Percentiles rank a stretch among this genome's conserved stretches.
Conservation (phyloP, 1,140 invertebrate genomes). For the Adelges cooleyi region DNA sequence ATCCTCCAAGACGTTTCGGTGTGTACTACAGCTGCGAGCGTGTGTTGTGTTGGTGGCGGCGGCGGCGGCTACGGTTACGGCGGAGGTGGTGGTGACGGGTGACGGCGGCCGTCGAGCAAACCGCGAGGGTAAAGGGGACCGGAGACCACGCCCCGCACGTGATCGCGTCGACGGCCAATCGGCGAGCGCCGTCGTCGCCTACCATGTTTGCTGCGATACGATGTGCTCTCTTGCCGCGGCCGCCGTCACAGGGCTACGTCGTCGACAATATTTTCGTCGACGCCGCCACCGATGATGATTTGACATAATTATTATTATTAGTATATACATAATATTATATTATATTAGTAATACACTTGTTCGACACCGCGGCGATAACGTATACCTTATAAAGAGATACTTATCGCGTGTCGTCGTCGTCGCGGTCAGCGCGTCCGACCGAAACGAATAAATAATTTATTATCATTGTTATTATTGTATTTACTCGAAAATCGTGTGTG, state of each 20-base stretch:
- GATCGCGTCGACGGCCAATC: conserved; percentile 44
- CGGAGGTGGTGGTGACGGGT: conserved; percentile 23
- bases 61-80: conserved; percentile 37
- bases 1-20: conserved; percentile 10
- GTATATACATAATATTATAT: too few species aligned
- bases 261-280: not conserved
- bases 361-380: too few species aligned
- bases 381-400: too few species aligned
- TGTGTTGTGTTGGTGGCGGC: not conserved
- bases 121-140: conserved; percentile 36
- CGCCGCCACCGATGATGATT: too few species aligned
- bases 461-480: too few species aligned
- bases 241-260: not conserved
- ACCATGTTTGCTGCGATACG: conserved; percentile 18
- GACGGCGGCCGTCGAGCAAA: not conserved
- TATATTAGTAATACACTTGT: too few species aligned
- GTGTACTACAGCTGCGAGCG: not conserved
- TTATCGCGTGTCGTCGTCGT: too few species aligned
- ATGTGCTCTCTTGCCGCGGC: too few species aligned
- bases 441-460: too few species aligned
- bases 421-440: too few species aligned
- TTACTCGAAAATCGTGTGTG: too few species aligned
- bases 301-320: too few species aligned
- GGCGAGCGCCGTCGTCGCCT: conserved; percentile 37
- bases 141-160: conserved; percentile 47